Evolutionary conservation across 2,888 invertebrate species (phyloP), one percentile per base, ranked within the genome.

Genomic region (Deilephila porcellus): DNA sequence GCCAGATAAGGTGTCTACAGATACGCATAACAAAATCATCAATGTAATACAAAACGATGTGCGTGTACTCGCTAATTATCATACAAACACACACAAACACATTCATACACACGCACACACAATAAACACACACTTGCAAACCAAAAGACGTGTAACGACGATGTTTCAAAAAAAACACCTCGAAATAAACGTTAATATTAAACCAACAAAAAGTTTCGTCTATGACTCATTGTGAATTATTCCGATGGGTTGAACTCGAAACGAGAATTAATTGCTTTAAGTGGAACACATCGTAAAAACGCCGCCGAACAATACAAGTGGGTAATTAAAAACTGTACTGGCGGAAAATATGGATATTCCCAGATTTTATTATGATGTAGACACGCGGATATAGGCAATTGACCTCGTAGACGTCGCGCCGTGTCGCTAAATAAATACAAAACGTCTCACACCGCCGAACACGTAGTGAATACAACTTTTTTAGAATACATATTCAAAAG

Each of bases 171-270:
- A 77, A n/a, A 81, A 72, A 78, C 75, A 75, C 17, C 45, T 17
- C 52, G 17, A 67, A 25, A 52, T 25, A 52, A n/a, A 37, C 37
- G 64, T 52, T 67, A 37, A 11, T 45, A 64, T 20, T 11, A 11
- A 25, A 25, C 25, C 45, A 52, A 67, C 45, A 64, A 64, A 63
- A 32, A 63, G 25, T 67, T 56, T 56, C 56, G 64, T 67, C n/a
- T 45, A 74, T 78, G 78, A 79, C 75, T 52, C 74, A 74, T 74
- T 62, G 77, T 84, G 83, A 83, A 63, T 83, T 82, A 83, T 71
- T 60, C 72, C 64, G 75, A 74, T 80, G 78, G 78, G 75, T 67
- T 73, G 67, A 77, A 74, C 29, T 77, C 62, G 70, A 76, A 74
- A 67, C 67, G 25, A 52, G 52, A 67, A 67, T 67, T 67, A 67